Conservation (phyloP, 2,888 invertebrate species). For the Pterostichus madidus region DNA sequence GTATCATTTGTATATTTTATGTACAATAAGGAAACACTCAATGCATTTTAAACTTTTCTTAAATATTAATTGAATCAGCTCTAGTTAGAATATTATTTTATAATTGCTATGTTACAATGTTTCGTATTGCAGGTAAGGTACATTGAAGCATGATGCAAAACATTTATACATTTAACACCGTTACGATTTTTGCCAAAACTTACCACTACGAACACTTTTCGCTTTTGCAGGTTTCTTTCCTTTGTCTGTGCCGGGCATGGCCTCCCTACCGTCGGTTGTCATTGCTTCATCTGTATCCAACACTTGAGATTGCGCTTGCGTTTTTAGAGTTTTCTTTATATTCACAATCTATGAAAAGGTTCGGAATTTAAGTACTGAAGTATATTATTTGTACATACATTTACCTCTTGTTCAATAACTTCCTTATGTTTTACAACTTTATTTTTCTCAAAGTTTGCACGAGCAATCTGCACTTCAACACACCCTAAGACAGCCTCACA, state of each 20-base stretch:
- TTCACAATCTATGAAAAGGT: slow-evolving; percentile 84
- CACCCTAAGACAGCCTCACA: slow-evolving; percentile 94
- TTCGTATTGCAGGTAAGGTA: slow-evolving; percentile 39
- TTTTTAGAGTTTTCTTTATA: slow-evolving; percentile 93
- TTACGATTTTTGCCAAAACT: slow-evolving; percentile 84
- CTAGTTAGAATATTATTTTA: slow-evolving; percentile 16
- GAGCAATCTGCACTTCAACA: slow-evolving; percentile 92
- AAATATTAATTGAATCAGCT: slow-evolving; percentile 20
- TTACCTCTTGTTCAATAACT: slow-evolving; percentile 91
- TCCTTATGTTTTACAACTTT: slow-evolving; percentile 88
- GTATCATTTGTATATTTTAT: slow-evolving; percentile 39
- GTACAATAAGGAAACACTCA: slow-evolving; percentile 11
- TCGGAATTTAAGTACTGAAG: not conserved
- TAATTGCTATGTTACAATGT: slow-evolving; percentile 21
- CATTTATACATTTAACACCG: slow-evolving; percentile 29
- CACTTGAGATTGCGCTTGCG: slow-evolving; percentile 82
- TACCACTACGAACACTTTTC: slow-evolving; percentile 84
- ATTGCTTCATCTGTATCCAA: slow-evolving; percentile 93
- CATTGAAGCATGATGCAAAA: slow-evolving; percentile 14
- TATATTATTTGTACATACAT: slow-evolving; percentile 37
- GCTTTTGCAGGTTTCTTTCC: slow-evolving; percentile 80
- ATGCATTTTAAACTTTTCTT: slow-evolving; percentile 26
- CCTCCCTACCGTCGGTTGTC: slow-evolving; percentile 85
- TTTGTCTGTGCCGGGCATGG: slow-evolving; percentile 80
- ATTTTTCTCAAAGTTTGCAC: slow-evolving; percentile 92